phyloP scores from a whole-genome alignment of 1,140 invertebrate genomes.

The Physella acuta region DNA sequence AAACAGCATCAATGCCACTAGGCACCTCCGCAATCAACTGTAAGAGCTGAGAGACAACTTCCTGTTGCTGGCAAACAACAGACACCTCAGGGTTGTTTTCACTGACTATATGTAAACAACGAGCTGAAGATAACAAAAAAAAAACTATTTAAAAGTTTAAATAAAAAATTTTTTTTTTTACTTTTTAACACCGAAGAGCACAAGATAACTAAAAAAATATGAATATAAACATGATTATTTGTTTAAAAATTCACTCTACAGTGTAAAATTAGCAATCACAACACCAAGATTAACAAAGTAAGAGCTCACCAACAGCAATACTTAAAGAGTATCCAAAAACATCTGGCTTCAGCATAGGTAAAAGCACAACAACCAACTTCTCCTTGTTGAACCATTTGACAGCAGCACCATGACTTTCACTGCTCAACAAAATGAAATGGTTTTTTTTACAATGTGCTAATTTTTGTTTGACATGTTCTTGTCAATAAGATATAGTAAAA shows the following conservation, averaged over 20 bases:
- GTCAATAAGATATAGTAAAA: slow-evolving; percentile 13
- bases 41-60: slow-evolving; percentile 25
- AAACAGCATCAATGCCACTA: slow-evolving; percentile 24
- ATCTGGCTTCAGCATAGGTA: slow-evolving; percentile 66
- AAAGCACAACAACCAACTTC: slow-evolving; percentile 67
- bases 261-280: no score
- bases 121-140: slow-evolving; percentile 37
- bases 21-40: slow-evolving; percentile 18
- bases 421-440: slow-evolving; percentile 53
- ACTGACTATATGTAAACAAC: slow-evolving; percentile 41
- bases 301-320: slow-evolving; percentile 62
- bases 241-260: no score
- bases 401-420: slow-evolving; percentile 66
- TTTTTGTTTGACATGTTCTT: no score
- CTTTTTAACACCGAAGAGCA: no score
- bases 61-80: slow-evolving; percentile 28
- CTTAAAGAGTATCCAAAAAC: slow-evolving; percentile 67
- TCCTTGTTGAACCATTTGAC: slow-evolving; percentile 71
- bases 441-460: no score
- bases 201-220: background rate
- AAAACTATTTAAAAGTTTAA: no score
- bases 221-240: no score
- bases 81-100: slow-evolving; percentile 37
- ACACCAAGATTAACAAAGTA: no score
- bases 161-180: no score